Evolutionary conservation across 2,113 vertebrate species (phyloP).

Genomic region (Syngnathus scovelli): DNA sequence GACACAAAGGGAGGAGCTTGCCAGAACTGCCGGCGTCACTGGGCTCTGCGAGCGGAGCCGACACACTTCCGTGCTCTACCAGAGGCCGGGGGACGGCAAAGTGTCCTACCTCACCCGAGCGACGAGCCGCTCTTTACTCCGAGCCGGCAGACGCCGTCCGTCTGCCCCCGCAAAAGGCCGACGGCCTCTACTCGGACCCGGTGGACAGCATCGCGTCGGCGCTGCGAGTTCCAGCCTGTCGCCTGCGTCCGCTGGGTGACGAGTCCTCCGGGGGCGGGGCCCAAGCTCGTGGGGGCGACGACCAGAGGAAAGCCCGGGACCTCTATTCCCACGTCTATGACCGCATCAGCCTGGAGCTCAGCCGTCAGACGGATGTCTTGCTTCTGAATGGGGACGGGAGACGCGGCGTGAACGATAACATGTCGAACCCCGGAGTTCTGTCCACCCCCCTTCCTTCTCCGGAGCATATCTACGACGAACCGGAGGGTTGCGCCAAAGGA

Average conservation of each 20-base stretch:
- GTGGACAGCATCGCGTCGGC: constrained; percentile 73
- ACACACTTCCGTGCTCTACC: constrained; percentile 56
- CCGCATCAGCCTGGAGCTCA: constrained; percentile 64
- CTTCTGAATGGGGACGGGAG: constrained; percentile 44
- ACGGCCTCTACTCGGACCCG: constrained; percentile 86
- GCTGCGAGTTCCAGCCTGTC: constrained; percentile 42
- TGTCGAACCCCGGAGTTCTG: constrained; percentile 22
- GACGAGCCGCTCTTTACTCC: constrained; percentile 73
- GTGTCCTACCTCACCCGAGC: constrained; percentile 43
- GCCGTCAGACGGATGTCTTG: constrained; percentile 40
- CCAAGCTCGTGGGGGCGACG: constrained; percentile 20
- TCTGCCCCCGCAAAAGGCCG: constrained; percentile 44
- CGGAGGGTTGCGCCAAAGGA: constrained; percentile 74
- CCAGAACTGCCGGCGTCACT: constrained; percentile 72
- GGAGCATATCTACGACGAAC: constrained; percentile 93
- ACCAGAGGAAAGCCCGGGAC: constrained; percentile 42
- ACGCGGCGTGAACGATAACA: constrained; percentile 29
- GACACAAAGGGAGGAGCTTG: constrained; percentile 70
- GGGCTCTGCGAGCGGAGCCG: constrained; percentile 30
- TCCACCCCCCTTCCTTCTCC: not conserved
- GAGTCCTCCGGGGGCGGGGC: constrained; percentile 27
- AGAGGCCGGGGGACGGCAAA: constrained; percentile 45
- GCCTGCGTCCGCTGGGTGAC: constrained; percentile 51
- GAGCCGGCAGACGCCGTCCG: constrained; percentile 87
- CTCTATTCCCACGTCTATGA: constrained; percentile 74